phyloP scores from a whole-genome alignment of 2,113 vertebrate genomes.

The Psilopsiagon aurifrons region DNA sequence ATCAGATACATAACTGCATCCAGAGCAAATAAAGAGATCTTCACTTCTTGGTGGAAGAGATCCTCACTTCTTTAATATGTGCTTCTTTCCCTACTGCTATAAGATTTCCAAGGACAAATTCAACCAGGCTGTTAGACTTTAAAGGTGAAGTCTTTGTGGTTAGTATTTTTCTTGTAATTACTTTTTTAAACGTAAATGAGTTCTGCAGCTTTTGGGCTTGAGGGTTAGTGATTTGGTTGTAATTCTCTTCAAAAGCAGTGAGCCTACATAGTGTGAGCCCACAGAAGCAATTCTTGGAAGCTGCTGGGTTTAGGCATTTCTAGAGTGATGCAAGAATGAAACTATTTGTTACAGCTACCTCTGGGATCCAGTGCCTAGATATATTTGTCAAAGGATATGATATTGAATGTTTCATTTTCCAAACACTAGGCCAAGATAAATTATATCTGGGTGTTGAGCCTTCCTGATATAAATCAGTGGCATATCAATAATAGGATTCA shows the following conservation, averaged over 20 bases:
- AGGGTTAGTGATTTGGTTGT: neutral
- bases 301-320: conserved; percentile 35
- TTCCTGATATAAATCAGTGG: conserved; percentile 73
- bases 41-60: neutral
- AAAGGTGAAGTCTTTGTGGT: conserved; percentile 20
- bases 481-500: conserved; percentile 71
- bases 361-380: conserved; percentile 68
- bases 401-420: conserved; percentile 74
- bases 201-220: conserved; percentile 25
- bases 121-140: conserved; percentile 11
- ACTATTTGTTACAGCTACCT: conserved; percentile 72
- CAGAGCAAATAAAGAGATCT: neutral
- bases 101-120: conserved; percentile 34
- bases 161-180: conserved; percentile 30
- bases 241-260: neutral
- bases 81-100: neutral
- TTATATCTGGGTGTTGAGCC: conserved; percentile 63
- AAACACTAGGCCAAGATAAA: conserved; percentile 73
- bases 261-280: neutral
- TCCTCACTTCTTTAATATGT: neutral
- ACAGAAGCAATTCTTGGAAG: conserved; percentile 29
- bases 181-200: conserved; percentile 46
- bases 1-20: conserved; percentile 12
- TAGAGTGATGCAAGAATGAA: conserved; percentile 34
- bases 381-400: conserved; percentile 66